Conservation (phyloP, 64 coral and sea anemone genomes). For the Dendrophyllia cribrosa region DNA sequence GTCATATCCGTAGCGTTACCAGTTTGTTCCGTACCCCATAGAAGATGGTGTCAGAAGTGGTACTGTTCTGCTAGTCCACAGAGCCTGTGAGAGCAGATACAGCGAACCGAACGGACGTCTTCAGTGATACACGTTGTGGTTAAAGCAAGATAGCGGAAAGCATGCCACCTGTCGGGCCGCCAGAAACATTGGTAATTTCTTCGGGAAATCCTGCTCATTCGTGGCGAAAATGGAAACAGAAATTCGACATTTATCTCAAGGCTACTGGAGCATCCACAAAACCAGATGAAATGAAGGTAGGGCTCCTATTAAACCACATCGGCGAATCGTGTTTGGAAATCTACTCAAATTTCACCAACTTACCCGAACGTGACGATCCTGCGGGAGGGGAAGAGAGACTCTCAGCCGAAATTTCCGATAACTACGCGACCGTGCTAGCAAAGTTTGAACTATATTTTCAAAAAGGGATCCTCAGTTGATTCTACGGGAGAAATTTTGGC, state of each 20-base stretch:
- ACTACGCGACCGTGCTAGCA: conserved; percentile 2
- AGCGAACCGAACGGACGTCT: not conserved
- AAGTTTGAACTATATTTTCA: conserved; percentile 53
- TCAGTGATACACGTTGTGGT: not conserved
- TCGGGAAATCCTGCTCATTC: conserved; percentile 31
- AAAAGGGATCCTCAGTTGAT: conserved; percentile 50
- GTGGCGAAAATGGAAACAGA: conserved; percentile 56
- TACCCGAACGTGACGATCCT: conserved; percentile 5
- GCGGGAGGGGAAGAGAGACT: conserved; percentile 46
- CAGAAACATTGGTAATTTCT: conserved; percentile 31
- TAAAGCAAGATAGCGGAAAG: conserved; percentile 44
- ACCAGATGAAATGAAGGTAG: conserved; percentile 45
- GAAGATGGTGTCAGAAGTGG: conserved; percentile 3
- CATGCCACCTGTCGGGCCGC: conserved; percentile 15
- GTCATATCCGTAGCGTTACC: too few species aligned
- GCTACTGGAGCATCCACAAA: conserved; percentile 35
- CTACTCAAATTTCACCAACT: conserved; percentile 47
- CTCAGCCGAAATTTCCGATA: conserved; percentile 31
- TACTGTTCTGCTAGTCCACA: not conserved
- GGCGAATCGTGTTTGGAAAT: conserved; percentile 32
- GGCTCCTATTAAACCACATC: conserved; percentile 40
- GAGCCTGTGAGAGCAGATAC: not conserved
- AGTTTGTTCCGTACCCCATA: not conserved
- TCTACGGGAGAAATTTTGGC: conserved; percentile 4
- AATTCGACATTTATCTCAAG: too few species aligned